phyloP scores from a whole-genome alignment of 2,888 invertebrate species.

The Pandemis heparana region DNA sequence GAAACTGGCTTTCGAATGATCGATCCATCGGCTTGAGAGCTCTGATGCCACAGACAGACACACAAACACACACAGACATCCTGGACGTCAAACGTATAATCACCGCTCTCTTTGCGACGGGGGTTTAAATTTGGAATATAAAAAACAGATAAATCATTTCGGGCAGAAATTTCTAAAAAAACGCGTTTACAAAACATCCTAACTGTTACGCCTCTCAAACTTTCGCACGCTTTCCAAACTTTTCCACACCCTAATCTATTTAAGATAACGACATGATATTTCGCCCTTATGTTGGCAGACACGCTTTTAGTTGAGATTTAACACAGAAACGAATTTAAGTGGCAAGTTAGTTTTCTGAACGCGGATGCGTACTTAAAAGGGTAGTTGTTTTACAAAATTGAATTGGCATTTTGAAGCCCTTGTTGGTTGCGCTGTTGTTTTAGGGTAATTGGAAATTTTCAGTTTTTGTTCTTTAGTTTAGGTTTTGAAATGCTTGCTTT shows the following conservation, averaged over 20 bases:
- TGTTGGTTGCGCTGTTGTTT: constrained; percentile 12
- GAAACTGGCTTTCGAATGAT: no score
- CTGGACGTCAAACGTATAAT: no score
- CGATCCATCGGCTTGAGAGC: no score
- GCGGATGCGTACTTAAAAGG: constrained; percentile 23
- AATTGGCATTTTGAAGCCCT: not conserved
- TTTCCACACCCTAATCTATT: constrained; percentile 30
- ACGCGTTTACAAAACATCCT: not conserved
- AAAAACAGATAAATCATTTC: no score
- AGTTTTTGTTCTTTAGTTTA: constrained; percentile 3
- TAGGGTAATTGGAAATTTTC: constrained; percentile 11
- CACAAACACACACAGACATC: no score
- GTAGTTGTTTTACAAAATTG: constrained; percentile 8
- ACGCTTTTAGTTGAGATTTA: constrained; percentile 42
- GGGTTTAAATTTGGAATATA: no score
- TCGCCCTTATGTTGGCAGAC: constrained; percentile 11
- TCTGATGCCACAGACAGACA: no score
- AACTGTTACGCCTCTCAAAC: not conserved
- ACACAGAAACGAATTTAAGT: constrained; percentile 35
- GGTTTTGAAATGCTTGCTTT: not conserved
- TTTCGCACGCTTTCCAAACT: not conserved
- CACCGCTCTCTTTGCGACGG: no score
- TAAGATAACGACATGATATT: constrained; percentile 40
- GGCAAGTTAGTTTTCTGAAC: constrained; percentile 34
- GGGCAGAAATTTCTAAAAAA: not conserved